A percentile compares a stretch with the other conserved stretches of the same genome.
Conservation (phyloP, 2,797 vertebrate genomes). For the Brachymystax lenok region DNA sequence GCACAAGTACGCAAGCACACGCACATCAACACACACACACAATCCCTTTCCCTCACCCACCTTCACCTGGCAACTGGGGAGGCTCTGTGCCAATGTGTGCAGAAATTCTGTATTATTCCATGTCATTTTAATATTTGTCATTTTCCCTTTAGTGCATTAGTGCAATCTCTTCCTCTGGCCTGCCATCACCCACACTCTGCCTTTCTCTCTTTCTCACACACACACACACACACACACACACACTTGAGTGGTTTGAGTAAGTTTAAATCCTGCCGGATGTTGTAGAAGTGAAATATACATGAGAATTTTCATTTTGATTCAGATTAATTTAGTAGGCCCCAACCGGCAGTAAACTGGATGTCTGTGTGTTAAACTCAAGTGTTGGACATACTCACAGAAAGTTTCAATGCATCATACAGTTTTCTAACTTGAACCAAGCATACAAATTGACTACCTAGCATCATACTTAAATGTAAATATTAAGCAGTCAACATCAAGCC, state of each 20-base stretch:
- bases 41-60: background rate
- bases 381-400: no score
- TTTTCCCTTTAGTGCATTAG: background rate
- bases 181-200: background rate
- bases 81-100: background rate
- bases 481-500: no score
- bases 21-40: slow-evolving; percentile 2
- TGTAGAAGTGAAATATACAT: no score
- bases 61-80: background rate
- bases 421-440: no score
- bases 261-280: no score
- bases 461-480: no score
- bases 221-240: background rate
- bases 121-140: background rate
- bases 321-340: no score
- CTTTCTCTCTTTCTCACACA: background rate
- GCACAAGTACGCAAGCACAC: background rate
- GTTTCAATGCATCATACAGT: no score
- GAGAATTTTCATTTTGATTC: no score
- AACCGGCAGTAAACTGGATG: no score
- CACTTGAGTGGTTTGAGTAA: background rate
- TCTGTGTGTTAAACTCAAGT: no score
- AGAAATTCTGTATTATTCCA: background rate
- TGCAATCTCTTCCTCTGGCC: background rate
- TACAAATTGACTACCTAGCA: no score